Percentiles rank a stretch among this genome's conserved stretches.
Evolutionary conservation across 2,113 vertebrate genomes (phyloP).

Genomic region (Clinocottus analis): DNA sequence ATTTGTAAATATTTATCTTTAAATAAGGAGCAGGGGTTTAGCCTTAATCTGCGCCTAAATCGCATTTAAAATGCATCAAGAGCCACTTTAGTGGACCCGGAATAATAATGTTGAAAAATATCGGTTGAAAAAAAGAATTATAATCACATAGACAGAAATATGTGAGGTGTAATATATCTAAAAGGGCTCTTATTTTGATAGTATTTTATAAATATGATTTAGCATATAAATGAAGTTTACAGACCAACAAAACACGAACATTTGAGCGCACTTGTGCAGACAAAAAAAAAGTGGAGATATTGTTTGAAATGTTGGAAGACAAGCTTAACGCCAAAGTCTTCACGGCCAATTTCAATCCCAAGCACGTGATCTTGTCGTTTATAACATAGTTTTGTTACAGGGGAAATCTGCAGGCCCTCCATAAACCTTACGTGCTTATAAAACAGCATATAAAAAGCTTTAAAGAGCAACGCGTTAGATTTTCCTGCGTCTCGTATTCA

Average conservation of each 20-base stretch:
- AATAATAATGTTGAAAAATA: neutral
- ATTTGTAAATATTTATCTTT: conserved; percentile 51
- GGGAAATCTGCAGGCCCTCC: conserved; percentile 97
- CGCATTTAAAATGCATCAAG: conserved; percentile 8
- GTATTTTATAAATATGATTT: neutral
- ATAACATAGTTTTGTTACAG: conserved; percentile 97
- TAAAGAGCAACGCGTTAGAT: conserved; percentile 93
- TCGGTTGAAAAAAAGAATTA: neutral
- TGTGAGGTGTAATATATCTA: rapidly evolving
- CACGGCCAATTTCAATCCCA: conserved; percentile 99
- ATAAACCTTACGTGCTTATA: conserved; percentile 99
- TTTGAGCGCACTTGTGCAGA: neutral
- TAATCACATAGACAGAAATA: neutral
- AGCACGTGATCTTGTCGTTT: conserved; percentile 98
- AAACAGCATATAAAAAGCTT: conserved; percentile 99
- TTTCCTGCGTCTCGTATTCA: conserved; percentile 83
- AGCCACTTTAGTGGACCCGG: neutral
- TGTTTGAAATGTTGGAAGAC: conserved; percentile 35
- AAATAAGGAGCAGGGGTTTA: conserved; percentile 32
- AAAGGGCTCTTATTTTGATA: neutral
- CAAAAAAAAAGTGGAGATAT: conserved; percentile 8
- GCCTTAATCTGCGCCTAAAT: conserved; percentile 11
- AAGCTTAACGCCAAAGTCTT: conserved; percentile 84
- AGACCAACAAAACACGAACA: neutral
- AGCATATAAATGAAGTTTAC: conserved; percentile 22